Conservation (phyloP, 2,888 invertebrate species). For the Drosophila anomalata region DNA sequence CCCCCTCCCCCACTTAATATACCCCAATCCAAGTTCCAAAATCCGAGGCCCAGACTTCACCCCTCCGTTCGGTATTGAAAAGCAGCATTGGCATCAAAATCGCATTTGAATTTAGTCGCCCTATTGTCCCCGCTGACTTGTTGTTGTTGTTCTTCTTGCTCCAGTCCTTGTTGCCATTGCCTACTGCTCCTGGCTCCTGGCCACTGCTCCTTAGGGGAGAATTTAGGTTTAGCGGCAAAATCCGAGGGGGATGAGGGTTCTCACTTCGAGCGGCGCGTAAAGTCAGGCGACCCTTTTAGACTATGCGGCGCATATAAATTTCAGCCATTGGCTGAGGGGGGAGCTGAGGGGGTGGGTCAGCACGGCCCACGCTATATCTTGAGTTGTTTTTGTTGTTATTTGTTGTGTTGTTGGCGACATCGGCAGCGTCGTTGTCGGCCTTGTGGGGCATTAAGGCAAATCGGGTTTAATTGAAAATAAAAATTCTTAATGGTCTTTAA, state of each 20-base stretch:
- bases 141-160: constrained; percentile 17
- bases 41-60: constrained; percentile 3
- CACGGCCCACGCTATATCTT: constrained; percentile 52
- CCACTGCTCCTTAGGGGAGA: constrained; percentile 43
- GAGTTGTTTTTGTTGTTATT: constrained; percentile 33
- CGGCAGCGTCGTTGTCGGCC: constrained; percentile 71
- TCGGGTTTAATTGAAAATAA: constrained; percentile 81
- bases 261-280: constrained; percentile 66
- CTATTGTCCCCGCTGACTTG: constrained; percentile 27
- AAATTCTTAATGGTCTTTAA: constrained; percentile 81
- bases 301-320: constrained; percentile 79
- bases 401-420: constrained; percentile 50
- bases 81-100: constrained; percentile 76
- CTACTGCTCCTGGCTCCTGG: constrained; percentile 14
- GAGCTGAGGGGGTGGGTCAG: constrained; percentile 9
- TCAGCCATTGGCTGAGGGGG: constrained; percentile 31
- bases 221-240: constrained; percentile 14
- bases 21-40: constrained; percentile 17
- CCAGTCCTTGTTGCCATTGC: constrained; percentile 24
- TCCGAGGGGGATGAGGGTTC: constrained; percentile 10
- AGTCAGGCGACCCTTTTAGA: constrained; percentile 78
- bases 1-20: constrained; percentile 9
- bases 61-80: constrained; percentile 66
- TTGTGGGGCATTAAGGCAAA: constrained; percentile 80
- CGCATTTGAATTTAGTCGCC: constrained; percentile 77